A percentile compares a stretch with the other conserved stretches of the same genome.
phyloP scores from a whole-genome alignment of 2,113 vertebrate genomes.

The Ramphastos sulfuratus region DNA sequence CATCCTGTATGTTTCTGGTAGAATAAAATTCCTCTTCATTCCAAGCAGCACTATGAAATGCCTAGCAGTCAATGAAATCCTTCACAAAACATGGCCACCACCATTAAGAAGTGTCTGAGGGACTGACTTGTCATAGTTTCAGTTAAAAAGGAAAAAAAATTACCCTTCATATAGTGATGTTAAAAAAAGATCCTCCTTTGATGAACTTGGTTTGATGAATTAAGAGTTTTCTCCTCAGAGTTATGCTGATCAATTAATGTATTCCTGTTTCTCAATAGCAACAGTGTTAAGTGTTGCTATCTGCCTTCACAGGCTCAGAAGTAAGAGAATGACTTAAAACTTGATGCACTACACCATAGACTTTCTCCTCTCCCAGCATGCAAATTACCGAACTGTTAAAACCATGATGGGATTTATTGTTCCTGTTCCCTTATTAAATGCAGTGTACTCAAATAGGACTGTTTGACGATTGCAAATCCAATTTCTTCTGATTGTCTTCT shows the following conservation, averaged over 20 bases:
- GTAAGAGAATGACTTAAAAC: constrained; percentile 8
- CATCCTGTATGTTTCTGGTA: not conserved
- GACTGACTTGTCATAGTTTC: not conserved
- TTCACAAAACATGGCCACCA: not conserved
- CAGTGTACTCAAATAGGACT: not conserved
- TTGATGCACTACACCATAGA: not conserved
- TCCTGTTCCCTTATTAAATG: constrained; percentile 3
- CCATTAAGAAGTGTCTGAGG: not conserved
- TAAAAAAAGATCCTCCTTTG: not conserved
- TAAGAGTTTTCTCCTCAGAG: constrained; percentile 3
- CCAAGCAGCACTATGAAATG: not conserved
- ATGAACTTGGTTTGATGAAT: not conserved
- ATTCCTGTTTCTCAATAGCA: constrained; percentile 28
- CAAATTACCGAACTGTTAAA: not conserved
- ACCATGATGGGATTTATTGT: not conserved
- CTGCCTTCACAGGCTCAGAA: not conserved
- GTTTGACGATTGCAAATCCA: not conserved
- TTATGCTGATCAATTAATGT: not conserved
- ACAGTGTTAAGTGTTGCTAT: not conserved
- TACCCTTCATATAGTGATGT: not conserved
- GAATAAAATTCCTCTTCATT: constrained; percentile 36
- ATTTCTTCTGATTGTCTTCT: not conserved
- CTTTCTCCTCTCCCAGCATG: not conserved
- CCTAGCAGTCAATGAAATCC: not conserved
- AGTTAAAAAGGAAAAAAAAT: not conserved